phyloP scores from a whole-genome alignment of 2,797 vertebrate genomes.

The Cossypha niveicapilla region DNA sequence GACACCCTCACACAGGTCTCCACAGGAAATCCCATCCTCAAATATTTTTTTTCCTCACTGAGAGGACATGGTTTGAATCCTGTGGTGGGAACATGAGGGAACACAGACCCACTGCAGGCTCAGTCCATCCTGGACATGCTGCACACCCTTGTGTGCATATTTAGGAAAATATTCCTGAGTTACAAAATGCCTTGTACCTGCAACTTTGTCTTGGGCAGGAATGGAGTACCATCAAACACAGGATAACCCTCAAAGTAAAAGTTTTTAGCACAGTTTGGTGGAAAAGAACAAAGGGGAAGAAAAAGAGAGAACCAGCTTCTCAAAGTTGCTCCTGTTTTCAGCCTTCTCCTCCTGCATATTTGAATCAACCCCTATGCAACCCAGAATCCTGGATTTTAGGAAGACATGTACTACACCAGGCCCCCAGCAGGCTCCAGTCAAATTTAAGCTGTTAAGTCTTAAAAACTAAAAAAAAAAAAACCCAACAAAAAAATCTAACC shows the following conservation, averaged over 20 bases:
- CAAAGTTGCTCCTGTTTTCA: not conserved
- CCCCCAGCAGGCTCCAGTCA: not conserved
- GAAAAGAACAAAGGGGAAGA: not conserved
- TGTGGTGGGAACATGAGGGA: not conserved
- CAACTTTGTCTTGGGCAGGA: not conserved
- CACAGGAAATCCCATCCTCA: fast-evolving
- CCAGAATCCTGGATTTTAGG: not conserved
- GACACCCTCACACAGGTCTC: not conserved
- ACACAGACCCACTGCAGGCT: not conserved
- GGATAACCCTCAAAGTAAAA: not conserved
- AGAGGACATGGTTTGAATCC: fast-evolving
- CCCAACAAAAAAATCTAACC: not conserved
- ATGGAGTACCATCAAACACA: fast-evolving
- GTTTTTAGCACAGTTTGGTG: not conserved
- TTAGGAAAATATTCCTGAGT: not conserved
- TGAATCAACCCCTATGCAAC: not conserved
- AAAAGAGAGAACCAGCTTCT: not conserved
- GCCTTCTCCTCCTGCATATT: not conserved
- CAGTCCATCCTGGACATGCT: fast-evolving
- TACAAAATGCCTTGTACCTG: not conserved
- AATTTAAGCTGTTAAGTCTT: not conserved
- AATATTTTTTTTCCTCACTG: not conserved
- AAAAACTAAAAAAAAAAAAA: not conserved
- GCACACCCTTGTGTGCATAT: fast-evolving
- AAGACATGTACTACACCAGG: not conserved